Evolutionary conservation across 1,140 invertebrate genomes (phyloP).

Genomic region (Zophobas atratus): DNA sequence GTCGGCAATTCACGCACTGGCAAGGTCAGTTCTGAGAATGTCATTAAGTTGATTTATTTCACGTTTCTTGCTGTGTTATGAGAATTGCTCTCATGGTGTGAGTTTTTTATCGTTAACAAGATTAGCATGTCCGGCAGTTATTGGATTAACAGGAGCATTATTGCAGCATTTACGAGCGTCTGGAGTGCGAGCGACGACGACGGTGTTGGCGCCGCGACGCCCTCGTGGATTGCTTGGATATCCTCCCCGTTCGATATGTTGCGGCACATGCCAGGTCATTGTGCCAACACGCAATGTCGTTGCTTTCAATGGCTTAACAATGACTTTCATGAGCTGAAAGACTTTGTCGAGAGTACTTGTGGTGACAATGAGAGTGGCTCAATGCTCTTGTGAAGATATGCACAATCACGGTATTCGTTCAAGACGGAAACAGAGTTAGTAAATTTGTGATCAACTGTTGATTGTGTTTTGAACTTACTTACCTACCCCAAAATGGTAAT

Average conservation of each 20-base stretch:
- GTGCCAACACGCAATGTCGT: slow-evolving; percentile 47
- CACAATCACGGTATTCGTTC: no score
- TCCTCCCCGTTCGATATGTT: slow-evolving; percentile 44
- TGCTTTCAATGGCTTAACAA: slow-evolving; percentile 36
- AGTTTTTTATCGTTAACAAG: neutral
- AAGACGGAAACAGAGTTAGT: no score
- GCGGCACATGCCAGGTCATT: slow-evolving; percentile 45
- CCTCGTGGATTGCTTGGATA: slow-evolving; percentile 31
- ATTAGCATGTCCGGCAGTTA: neutral
- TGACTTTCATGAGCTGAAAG: slow-evolving; percentile 17
- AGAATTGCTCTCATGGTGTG: neutral
- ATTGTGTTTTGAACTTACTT: no score
- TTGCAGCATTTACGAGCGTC: slow-evolving; percentile 21
- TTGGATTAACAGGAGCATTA: slow-evolving; percentile 12
- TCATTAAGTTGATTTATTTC: no score
- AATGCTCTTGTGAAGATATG: neutral
- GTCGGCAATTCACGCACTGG: no score
- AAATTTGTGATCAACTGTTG: no score
- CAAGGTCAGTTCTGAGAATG: no score
- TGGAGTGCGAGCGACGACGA: slow-evolving; percentile 15
- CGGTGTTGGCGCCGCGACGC: slow-evolving; percentile 41
- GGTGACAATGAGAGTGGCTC: neutral
- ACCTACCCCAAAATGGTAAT: no score
- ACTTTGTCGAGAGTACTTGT: neutral
- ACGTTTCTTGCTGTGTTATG: neutral